A percentile compares a stretch with the other conserved stretches of the same genome.
Conservation (phyloP, 2,113 vertebrate genomes). For the Pseudorectes ferrugineus region DNA sequence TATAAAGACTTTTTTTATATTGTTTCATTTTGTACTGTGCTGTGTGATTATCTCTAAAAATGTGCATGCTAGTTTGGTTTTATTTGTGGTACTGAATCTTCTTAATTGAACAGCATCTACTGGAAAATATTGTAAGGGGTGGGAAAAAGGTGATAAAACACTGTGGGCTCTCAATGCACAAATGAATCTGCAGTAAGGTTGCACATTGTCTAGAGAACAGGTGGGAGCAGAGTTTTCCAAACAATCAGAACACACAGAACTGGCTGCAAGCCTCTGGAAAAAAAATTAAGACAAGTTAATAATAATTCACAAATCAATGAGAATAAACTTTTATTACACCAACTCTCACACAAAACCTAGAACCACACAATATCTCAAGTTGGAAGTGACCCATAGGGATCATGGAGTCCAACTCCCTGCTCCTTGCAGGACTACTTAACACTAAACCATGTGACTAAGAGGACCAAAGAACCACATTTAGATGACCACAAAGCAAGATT, state of each 20-base stretch:
- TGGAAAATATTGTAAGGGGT: background rate
- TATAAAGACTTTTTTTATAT: background rate
- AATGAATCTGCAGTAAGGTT: background rate
- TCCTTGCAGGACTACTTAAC: background rate
- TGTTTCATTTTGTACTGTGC: background rate
- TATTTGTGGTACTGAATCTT: background rate
- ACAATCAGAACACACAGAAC: background rate
- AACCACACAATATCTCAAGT: background rate
- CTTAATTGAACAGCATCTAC: background rate
- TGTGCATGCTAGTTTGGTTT: background rate
- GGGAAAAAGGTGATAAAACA: background rate
- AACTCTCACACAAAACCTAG: background rate
- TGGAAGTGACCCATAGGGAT: background rate
- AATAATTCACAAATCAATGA: background rate
- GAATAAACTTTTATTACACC: background rate
- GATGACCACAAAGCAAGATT: background rate
- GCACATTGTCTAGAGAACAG: background rate
- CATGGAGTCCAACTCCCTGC: background rate
- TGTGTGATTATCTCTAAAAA: background rate
- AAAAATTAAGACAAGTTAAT: background rate
- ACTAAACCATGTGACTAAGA: background rate
- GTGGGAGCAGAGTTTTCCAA: background rate
- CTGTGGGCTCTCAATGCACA: background rate
- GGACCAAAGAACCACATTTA: background rate
- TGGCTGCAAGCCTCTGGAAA: background rate